Conservation (phyloP, 92 coral and sea anemone genomes). For the Bergia puertoricense region DNA sequence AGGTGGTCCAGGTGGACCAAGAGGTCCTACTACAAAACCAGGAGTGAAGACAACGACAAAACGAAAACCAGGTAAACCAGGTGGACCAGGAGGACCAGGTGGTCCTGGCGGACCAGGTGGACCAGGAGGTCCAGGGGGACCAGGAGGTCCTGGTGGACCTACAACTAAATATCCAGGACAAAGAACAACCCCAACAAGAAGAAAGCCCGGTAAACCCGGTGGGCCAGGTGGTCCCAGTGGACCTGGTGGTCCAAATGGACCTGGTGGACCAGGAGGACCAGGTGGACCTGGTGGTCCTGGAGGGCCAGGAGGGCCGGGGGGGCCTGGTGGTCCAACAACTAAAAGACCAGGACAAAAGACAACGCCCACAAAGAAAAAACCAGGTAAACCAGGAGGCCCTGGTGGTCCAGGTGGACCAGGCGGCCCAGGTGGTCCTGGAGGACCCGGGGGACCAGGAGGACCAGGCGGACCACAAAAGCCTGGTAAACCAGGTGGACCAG, state of each 20-base stretch:
- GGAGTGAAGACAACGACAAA: constrained; percentile 62
- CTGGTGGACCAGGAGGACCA: constrained; percentile 73
- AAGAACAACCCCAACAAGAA: constrained; percentile 32
- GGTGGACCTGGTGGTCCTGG: constrained; percentile 52
- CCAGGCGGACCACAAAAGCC: constrained; percentile 75
- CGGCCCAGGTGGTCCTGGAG: constrained; percentile 68
- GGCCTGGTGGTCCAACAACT: constrained; percentile 60
- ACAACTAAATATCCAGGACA: constrained; percentile 3
- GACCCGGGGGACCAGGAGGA: constrained; percentile 68
- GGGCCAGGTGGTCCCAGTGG: constrained; percentile 74
- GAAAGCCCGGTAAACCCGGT: constrained; percentile 41
- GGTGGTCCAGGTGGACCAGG: constrained; percentile 58
- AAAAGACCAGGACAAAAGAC: constrained; percentile 48
- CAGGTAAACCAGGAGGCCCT: constrained; percentile 63
- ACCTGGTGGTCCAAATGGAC: constrained; percentile 73
- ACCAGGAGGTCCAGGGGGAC: constrained; percentile 83
- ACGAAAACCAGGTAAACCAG: constrained; percentile 67
- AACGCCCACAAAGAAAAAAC: constrained; percentile 42
- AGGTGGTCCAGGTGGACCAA: constrained; percentile 56
- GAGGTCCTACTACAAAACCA: constrained; percentile 52
- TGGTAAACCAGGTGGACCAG: constrained; percentile 71
- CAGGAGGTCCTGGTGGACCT: constrained; percentile 64
- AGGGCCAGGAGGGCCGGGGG: constrained; percentile 51
- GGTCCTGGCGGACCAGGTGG: constrained; percentile 88
- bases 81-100: constrained; percentile 83